Conservation (phyloP, 2,888 invertebrate species). For the Cantharis rustica region DNA sequence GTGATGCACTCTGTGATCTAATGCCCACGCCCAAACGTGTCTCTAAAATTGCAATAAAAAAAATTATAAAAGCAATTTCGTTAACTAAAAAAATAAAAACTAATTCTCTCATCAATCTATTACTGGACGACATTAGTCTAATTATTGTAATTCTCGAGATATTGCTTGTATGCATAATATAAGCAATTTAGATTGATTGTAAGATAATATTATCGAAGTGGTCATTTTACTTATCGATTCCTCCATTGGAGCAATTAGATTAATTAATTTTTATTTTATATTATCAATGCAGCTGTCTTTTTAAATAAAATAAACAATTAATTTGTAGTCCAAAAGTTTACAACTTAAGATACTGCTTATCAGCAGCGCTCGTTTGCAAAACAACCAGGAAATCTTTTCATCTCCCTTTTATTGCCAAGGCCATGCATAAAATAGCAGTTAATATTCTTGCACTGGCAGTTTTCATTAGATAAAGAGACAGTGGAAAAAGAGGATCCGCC, state of each 20-base stretch:
- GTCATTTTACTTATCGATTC: not conserved
- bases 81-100: not conserved
- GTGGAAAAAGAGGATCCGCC: too few species aligned
- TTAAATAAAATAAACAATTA: not conserved
- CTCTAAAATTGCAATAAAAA: constrained; percentile 60
- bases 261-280: not conserved
- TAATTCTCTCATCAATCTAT: not conserved
- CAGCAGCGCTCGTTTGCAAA: not conserved
- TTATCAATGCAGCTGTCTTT: not conserved
- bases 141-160: not conserved
- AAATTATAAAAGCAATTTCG: not conserved
- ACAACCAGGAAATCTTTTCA: not conserved
- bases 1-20: constrained; percentile 88
- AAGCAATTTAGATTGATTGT: not conserved
- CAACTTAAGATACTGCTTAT: not conserved
- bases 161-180: not conserved
- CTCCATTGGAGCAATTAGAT: not conserved
- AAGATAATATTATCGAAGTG: not conserved
- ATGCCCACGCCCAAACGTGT: constrained; percentile 83
- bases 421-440: not conserved
- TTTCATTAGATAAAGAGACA: not conserved
- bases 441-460: not conserved
- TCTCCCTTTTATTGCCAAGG: not conserved
- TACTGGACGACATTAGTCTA: not conserved
- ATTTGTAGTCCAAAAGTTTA: too few species aligned